These are phyloP conservation scores for Nephrotoma appendiculata DNA, from an alignment of 2,888 invertebrate species.

Conservation along the genomic window DNA sequence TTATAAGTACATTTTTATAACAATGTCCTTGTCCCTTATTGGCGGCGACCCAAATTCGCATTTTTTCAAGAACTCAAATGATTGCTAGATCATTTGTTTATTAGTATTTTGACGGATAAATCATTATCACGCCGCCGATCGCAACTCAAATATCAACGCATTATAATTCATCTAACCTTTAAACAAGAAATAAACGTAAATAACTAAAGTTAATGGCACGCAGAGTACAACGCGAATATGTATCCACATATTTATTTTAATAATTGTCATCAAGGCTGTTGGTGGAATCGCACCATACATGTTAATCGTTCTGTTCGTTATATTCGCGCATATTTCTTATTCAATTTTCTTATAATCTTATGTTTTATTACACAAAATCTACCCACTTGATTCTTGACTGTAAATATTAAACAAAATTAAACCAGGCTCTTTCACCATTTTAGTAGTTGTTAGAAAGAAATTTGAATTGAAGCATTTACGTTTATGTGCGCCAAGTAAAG, in stretches of 20 bases:
- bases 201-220: not conserved
- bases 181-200: not conserved
- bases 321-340: not conserved
- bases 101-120: not conserved
- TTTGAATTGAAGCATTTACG: not conserved
- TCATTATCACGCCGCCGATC: not conserved
- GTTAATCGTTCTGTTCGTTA: not conserved
- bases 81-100: too few species aligned
- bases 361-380: not conserved
- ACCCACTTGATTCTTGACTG: not conserved
- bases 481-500: not conserved
- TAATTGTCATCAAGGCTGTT: not conserved
- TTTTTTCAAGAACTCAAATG: too few species aligned
- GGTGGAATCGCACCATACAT: not conserved
- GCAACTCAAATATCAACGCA: not conserved
- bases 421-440: not conserved
- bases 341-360: not conserved
- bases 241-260: not conserved
- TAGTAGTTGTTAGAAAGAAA: not conserved
- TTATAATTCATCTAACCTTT: not conserved
- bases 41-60: too few species aligned
- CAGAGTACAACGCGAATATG: not conserved
- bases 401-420: not conserved
- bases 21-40: too few species aligned
- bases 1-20: too few species aligned